A percentile compares a stretch with the other conserved stretches of the same genome.
Evolutionary conservation across 1,140 invertebrate species (phyloP).

Genomic region (Coptotermes formosanus): DNA sequence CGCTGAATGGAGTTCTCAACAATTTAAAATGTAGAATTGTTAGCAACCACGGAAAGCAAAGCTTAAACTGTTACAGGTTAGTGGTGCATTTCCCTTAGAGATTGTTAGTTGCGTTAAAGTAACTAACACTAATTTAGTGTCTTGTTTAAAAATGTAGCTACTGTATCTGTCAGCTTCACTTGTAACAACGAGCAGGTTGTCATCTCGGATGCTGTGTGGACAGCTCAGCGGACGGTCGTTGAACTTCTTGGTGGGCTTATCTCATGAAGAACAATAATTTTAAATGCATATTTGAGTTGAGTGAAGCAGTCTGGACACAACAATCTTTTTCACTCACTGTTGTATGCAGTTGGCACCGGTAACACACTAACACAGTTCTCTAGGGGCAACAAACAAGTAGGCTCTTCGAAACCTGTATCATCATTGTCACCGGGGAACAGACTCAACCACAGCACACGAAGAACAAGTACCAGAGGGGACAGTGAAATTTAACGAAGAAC

Average conservation of each 20-base stretch:
- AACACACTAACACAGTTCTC: conserved; percentile 18
- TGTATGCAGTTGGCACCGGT: background rate
- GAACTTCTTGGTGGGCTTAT: background rate
- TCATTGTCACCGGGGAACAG: background rate
- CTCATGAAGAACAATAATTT: background rate
- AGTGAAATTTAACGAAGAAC: background rate
- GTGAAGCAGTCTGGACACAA: background rate
- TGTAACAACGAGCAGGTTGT: conserved; percentile 26
- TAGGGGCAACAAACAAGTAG: background rate
- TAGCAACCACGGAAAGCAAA: background rate
- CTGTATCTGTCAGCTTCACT: conserved; percentile 23
- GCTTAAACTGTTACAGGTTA: background rate
- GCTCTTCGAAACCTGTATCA: background rate
- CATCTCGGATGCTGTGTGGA: background rate
- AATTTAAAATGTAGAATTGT: background rate
- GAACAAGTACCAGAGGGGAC: background rate
- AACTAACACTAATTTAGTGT: background rate
- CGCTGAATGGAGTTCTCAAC: background rate
- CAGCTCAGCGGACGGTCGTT: background rate
- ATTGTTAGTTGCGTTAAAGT: background rate
- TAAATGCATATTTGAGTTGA: background rate
- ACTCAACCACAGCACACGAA: background rate
- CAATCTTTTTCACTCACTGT: conserved; percentile 1
- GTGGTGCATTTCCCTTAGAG: background rate
- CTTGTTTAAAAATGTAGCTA: conserved; percentile 22